Base-by-base conservation (phyloP, 2,113 vertebrate species). In the Psephotus haematonotus region DNA sequence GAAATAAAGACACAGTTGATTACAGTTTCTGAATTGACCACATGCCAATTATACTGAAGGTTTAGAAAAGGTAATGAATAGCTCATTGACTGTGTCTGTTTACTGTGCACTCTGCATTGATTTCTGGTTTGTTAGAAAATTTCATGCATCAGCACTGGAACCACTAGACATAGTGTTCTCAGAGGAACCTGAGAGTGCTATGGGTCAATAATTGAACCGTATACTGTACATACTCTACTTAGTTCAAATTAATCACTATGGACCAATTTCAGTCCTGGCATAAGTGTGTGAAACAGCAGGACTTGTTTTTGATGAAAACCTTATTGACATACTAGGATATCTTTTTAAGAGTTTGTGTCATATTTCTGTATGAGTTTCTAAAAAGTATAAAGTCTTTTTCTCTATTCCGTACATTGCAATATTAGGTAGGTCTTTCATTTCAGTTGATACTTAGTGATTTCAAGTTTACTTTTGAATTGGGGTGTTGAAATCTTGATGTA, bases 51-150 rank as follows among this genome's bases (percentile, higher is more conserved):
- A 70, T 86, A 29, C 84, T 81, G 53, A 59, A 91, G 62, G 82
- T 92, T 94, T 96, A 84, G 80, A 83, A 95, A 95, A 95, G 82
- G 60, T 95, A 93, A 94, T 96, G 71, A 88, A 88, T 94, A 95
- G 77, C 87, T 60, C 93, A 65, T 95, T 95, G 94, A 93, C 93
- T 93, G 63, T 27, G 83, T 67, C 71, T 84, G 64, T 96, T 77
- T 63, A 47, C 87, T 64, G 37, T 78, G 59, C 85, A 93, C 88
- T 96, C 78, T 82, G 22, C 60, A 91, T 85, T 14, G 68, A 95
- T 95, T 96, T 95, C 92, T 93, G 76, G 85, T 93, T 95, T 96
- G 74, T 82, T 82, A 86, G 69, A 95, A 77, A 46, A 88, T 92
- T 95, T 97, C 93, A 93, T 20, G 28, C 63, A 35, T 92, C 91